These are phyloP conservation scores for Megalops cyprinoides DNA, from an alignment of 2,797 vertebrate genomes.

Conservation along the genomic window DNA sequence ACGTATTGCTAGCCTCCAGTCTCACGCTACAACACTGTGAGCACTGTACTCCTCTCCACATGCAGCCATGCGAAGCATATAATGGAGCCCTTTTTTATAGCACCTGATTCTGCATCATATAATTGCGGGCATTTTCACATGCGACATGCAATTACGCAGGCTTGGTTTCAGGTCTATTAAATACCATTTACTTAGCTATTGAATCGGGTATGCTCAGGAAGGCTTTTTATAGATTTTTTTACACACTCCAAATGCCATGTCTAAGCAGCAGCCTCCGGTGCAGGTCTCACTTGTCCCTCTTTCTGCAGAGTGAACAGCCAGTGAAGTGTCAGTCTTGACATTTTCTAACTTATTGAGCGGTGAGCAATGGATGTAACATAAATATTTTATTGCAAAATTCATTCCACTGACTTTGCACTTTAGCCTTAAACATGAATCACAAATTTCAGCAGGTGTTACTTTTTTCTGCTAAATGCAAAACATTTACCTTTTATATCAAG, in stretches of 20 bases:
- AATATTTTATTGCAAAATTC: no score
- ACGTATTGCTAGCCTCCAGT: background rate
- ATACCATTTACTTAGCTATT: background rate
- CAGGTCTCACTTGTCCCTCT: background rate
- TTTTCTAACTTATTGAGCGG: no score
- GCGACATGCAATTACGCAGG: background rate
- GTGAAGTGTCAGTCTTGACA: background rate
- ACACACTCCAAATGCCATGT: background rate
- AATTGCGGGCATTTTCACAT: background rate
- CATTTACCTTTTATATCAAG: background rate
- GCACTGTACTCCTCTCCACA: background rate
- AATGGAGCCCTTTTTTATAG: background rate
- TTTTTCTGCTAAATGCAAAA: background rate
- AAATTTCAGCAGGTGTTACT: background rate
- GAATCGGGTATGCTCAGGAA: background rate
- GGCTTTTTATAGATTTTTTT: no score
- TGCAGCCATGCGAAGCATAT: background rate
- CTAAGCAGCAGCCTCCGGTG: background rate
- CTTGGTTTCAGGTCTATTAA: conserved; percentile 11
- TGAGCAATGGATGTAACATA: no score
- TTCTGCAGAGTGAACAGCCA: background rate
- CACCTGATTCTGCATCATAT: background rate
- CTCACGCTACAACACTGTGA: background rate
- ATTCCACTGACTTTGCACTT: no score
- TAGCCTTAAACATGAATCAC: no score